Evolutionary conservation across 2,113 vertebrate species (phyloP), one percentile per base, ranked within the genome.

Genomic region (Hyaena hyaena): DNA sequence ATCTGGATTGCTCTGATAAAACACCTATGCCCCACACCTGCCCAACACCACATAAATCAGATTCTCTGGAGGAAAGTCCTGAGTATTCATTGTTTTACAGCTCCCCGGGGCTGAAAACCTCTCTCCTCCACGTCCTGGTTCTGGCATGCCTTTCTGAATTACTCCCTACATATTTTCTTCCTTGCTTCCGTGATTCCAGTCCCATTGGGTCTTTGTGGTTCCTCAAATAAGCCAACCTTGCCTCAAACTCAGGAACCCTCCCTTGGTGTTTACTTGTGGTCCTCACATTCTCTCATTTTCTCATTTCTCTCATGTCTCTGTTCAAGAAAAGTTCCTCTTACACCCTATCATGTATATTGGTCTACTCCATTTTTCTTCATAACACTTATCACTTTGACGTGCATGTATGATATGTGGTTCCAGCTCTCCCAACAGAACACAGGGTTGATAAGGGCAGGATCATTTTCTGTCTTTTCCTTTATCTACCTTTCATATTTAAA

Each of bases 271-370:
- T 80, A 2, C 19, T 61, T 53, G 17, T 86, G 35, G 4, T 7
- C 28, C 35, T 73, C 6, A 26, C 7, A 28, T 35, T 77, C 21
- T 77, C 17, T 69, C 17, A 28, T 65, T 71, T 68, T 79, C 39
- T 81, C 35, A 43, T 91, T 96, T 66, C 28, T 79, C 6, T 65
- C 14, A 5, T 15, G 23, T 43, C 19, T 90, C 53, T 81, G 28
- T 65, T 66, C 17, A 68, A 19, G 87, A 61, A 86, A 74, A 43
- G n/a, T 31, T 58, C 11, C 31, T n/a, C 5, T 48, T 66, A 58
- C 4, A 6, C 16, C 1, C 4, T 26, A 2, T 31, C 23, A 65
- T 26, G 17, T 39, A 35, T 1, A 19, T 45, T 26, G 11, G 4
- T 14, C 65, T 84, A 19, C 28, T 95, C 65, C 3, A 1, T 63